Evolutionary conservation across 2,888 invertebrate species (phyloP).

Genomic region (Seira musarum): DNA sequence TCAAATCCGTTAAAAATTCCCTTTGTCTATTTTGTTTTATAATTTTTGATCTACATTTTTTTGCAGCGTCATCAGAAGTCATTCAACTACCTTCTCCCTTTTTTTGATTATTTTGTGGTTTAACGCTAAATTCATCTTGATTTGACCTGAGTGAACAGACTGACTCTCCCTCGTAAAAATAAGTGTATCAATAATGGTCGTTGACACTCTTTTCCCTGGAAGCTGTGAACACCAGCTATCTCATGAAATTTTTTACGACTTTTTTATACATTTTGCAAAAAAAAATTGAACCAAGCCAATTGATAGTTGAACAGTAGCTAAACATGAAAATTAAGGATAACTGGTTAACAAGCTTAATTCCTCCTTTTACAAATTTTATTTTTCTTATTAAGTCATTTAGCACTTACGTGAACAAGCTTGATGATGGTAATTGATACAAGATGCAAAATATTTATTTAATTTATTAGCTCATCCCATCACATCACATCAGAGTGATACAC

Average conservation of each 20-base stretch:
- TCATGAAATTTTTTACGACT: background rate
- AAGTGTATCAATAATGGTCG: conserved; percentile 29
- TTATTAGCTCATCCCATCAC: background rate
- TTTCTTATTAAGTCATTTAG: conserved; percentile 1
- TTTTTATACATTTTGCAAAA: conserved; percentile 17
- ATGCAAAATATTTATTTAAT: conserved; percentile 9
- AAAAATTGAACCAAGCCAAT: conserved; percentile 15
- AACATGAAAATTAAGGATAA: conserved; percentile 22
- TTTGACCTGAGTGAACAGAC: background rate
- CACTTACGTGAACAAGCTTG: conserved; percentile 7
- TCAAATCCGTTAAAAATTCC: too few species aligned
- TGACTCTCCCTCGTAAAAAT: background rate
- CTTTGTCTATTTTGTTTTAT: too few species aligned
- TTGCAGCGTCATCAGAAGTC: too few species aligned
- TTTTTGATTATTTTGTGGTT: too few species aligned
- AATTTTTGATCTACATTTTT: too few species aligned
- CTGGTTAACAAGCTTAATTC: background rate
- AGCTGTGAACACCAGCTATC: conserved; percentile 9
- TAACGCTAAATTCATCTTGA: background rate
- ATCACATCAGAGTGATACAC: too few species aligned
- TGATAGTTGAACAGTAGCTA: background rate
- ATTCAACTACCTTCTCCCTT: too few species aligned
- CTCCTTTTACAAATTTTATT: background rate
- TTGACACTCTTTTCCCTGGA: conserved; percentile 32
- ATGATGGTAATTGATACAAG: conserved; percentile 1